Conservation (phyloP, 2,888 invertebrate species). For the Synanthedon vespiformis region DNA sequence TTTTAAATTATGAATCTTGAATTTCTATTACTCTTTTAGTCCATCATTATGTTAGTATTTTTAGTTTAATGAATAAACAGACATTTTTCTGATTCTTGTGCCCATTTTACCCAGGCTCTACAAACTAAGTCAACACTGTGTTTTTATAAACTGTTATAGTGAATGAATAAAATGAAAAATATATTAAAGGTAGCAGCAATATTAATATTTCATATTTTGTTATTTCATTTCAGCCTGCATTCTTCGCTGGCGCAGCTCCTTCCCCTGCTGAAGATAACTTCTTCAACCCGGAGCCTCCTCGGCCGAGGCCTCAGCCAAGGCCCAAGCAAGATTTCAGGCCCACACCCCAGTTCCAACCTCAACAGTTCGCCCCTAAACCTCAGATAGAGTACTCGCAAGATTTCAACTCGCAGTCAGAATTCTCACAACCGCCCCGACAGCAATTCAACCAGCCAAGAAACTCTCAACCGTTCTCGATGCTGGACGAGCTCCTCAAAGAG, state of each 20-base stretch:
- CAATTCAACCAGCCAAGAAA: slow-evolving; percentile 24
- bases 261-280: slow-evolving; percentile 33
- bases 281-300: slow-evolving; percentile 44
- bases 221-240: slow-evolving; percentile 39
- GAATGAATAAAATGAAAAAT: too few species aligned
- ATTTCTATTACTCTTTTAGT: too few species aligned
- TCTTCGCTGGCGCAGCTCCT: slow-evolving; percentile 58
- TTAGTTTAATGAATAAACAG: too few species aligned
- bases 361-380: slow-evolving; percentile 20
- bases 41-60: too few species aligned
- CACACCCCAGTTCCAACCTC: slow-evolving; percentile 14
- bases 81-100: too few species aligned
- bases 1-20: too few species aligned
- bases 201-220: neutral
- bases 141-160: too few species aligned
- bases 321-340: slow-evolving; percentile 50
- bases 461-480: slow-evolving; percentile 54
- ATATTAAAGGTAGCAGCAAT: too few species aligned
- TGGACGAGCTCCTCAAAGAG: slow-evolving; percentile 85
- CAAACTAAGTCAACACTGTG: too few species aligned
- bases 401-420: slow-evolving; percentile 13
- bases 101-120: too few species aligned
- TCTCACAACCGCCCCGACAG: slow-evolving; percentile 11
- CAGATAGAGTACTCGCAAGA: slow-evolving; percentile 10
- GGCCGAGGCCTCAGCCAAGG: slow-evolving; percentile 29